These are phyloP conservation scores for Chaetorhynchus papuensis DNA, from an alignment of 2,113 vertebrate species.

Conservation along the genomic window DNA sequence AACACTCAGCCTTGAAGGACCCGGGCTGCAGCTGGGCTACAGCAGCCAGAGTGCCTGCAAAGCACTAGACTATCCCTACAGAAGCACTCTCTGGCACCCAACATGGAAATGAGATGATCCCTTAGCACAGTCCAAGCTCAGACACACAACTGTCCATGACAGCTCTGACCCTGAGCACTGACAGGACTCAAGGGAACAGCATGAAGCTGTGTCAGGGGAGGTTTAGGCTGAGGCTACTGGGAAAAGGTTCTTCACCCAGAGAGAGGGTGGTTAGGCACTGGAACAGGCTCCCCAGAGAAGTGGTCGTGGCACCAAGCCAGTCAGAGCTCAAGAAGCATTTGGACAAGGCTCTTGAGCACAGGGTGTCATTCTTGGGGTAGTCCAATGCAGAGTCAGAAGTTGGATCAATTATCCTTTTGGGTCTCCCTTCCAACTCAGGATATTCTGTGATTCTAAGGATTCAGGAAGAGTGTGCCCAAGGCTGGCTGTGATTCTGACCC, in stretches of 20 bases:
- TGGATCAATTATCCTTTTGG: neutral
- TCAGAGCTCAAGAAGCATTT: neutral
- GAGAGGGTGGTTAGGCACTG: neutral
- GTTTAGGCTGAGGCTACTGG: neutral
- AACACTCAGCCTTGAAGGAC: neutral
- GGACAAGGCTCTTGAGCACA: neutral
- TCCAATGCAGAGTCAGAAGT: neutral
- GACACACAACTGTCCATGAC: rapidly evolving
- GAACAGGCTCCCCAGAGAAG: neutral
- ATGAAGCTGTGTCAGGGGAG: neutral
- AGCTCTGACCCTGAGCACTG: neutral
- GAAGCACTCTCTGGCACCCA: neutral
- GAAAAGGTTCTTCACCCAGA: neutral
- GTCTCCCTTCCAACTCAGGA: neutral
- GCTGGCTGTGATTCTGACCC: neutral
- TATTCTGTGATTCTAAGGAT: neutral
- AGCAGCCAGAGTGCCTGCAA: neutral
- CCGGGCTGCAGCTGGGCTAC: neutral
- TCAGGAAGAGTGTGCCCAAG: neutral
- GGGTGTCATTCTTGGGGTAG: neutral
- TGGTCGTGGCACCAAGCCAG: neutral
- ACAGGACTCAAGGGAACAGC: neutral
- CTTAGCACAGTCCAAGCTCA: neutral
- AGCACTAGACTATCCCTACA: neutral
- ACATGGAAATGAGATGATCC: rapidly evolving